A percentile compares a stretch with the other conserved stretches of the same genome.
Evolutionary conservation across 2,888 invertebrate genomes (phyloP).

Genomic region (Onchidella celtica): DNA sequence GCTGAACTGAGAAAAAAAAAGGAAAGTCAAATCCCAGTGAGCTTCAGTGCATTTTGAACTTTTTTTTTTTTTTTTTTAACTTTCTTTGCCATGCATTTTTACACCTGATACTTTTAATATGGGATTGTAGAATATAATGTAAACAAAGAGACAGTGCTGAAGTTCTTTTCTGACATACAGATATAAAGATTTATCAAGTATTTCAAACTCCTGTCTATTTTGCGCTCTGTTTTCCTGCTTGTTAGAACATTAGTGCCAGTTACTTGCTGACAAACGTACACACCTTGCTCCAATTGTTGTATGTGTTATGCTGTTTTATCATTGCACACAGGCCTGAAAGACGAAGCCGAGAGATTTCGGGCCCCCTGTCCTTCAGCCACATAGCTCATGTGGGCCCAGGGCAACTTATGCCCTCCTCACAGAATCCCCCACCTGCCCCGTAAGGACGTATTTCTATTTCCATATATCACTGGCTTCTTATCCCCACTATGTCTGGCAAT

Average conservation of each 20-base stretch:
- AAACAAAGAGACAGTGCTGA: no score
- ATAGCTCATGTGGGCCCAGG: slow-evolving; percentile 98
- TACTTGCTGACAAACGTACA: no score
- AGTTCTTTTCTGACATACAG: no score
- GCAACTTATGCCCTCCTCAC: slow-evolving; percentile 85
- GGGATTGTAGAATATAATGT: no score
- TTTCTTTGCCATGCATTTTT: no score
- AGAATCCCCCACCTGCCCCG: slow-evolving; percentile 79
- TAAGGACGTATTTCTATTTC: slow-evolving; percentile 46
- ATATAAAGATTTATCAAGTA: no score
- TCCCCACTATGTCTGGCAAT: background rate
- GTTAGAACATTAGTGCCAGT: background rate
- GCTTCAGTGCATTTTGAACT: no score
- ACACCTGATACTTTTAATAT: no score
- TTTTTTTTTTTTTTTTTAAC: no score
- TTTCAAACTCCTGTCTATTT: background rate
- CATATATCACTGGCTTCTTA: background rate
- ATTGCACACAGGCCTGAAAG: slow-evolving; percentile 64
- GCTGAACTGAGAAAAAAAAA: no score
- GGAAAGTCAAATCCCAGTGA: no score
- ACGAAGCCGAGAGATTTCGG: slow-evolving; percentile 87
- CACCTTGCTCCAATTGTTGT: background rate
- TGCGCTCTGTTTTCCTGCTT: background rate
- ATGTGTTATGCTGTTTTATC: slow-evolving; percentile 13
- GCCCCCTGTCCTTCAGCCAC: slow-evolving; percentile 98